These are phyloP conservation scores for Mimas tiliae DNA, from an alignment of 2,888 invertebrate species.

Conservation along the genomic window DNA sequence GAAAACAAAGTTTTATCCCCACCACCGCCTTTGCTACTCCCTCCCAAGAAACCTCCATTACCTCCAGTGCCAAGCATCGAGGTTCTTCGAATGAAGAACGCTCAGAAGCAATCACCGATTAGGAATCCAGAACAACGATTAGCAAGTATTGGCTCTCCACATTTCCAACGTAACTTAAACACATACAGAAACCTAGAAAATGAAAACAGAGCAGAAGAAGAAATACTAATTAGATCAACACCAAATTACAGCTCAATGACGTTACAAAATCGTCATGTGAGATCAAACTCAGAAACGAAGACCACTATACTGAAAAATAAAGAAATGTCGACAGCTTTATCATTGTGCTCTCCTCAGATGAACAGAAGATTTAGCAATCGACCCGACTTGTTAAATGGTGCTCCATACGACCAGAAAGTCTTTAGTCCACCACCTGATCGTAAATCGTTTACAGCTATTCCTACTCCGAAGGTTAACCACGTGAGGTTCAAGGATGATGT, in stretches of 20 bases:
- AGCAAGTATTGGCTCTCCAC: constrained; percentile 87
- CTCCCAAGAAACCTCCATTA: constrained; percentile 89
- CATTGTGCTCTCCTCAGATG: constrained; percentile 84
- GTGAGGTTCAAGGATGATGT: constrained; percentile 79
- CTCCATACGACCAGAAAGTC: constrained; percentile 65
- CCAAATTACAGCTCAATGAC: constrained; percentile 75
- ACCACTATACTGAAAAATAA: constrained; percentile 77
- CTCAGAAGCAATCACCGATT: constrained; percentile 71
- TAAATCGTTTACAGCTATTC: constrained; percentile 66
- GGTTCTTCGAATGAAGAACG: constrained; percentile 83
- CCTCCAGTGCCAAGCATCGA: constrained; percentile 88
- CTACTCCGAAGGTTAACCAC: constrained; percentile 72
- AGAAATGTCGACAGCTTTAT: constrained; percentile 71
- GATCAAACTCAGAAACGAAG: constrained; percentile 79
- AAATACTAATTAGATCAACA: constrained; percentile 58
- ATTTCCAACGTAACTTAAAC: constrained; percentile 85
- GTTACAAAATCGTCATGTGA: constrained; percentile 72
- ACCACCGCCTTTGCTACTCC: constrained; percentile 83
- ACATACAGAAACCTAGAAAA: constrained; percentile 85
- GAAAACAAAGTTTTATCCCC: constrained; percentile 70
- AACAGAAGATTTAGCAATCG: constrained; percentile 77
- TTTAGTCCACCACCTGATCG: constrained; percentile 74
- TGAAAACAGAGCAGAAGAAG: constrained; percentile 72
- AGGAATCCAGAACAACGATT: constrained; percentile 80
- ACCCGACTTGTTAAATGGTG: constrained; percentile 74